Evolutionary conservation across 2,797 vertebrate genomes (phyloP).

Genomic region (Anabacerthia variegaticeps): DNA sequence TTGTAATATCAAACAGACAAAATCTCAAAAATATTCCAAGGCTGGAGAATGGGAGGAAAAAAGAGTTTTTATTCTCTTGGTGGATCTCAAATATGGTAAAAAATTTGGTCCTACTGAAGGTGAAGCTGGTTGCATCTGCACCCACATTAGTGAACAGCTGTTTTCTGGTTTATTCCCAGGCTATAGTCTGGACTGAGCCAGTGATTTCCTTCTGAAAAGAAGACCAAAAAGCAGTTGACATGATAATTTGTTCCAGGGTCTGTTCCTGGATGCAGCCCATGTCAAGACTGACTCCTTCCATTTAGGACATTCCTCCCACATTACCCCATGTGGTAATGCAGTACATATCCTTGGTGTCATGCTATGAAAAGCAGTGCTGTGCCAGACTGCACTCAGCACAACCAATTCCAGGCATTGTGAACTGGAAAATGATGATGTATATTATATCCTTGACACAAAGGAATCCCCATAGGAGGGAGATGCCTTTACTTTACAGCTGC

Average conservation of each 20-base stretch:
- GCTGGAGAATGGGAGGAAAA: background rate
- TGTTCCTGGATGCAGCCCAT: constrained; percentile 32
- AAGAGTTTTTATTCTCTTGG: background rate
- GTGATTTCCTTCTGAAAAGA: background rate
- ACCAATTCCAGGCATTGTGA: background rate
- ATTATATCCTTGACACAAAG: background rate
- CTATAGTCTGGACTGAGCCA: background rate
- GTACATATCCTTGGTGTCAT: constrained; percentile 24
- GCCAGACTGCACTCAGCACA: background rate
- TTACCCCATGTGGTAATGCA: background rate
- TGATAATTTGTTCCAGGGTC: constrained; percentile 44
- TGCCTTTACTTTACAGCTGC: background rate
- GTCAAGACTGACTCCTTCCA: background rate
- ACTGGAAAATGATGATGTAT: background rate
- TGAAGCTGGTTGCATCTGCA: background rate
- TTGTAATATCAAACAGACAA: background rate
- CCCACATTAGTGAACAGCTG: background rate
- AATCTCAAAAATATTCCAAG: background rate
- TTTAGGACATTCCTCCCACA: constrained; percentile 37
- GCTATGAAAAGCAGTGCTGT: constrained; percentile 35
- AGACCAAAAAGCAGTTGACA: background rate
- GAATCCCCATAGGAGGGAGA: background rate
- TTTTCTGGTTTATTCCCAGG: background rate
- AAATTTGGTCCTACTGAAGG: background rate
- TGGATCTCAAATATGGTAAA: background rate